Evolutionary conservation across 2,113 vertebrate species (phyloP), one percentile per base, ranked within the genome.

Genomic region (Periophthalmodon schlosseri): DNA sequence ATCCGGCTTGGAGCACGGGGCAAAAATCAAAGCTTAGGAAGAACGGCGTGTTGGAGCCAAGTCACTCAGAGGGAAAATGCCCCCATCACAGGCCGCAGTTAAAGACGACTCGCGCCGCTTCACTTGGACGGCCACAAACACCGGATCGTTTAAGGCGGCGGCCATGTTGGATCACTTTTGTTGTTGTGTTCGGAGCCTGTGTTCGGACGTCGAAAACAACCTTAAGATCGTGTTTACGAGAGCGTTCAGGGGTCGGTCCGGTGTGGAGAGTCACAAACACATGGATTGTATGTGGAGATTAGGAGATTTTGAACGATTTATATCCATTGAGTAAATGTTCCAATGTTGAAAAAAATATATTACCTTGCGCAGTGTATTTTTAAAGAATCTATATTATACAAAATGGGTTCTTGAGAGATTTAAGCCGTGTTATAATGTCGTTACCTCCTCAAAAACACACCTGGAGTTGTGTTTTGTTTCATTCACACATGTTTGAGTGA

Each of bases 41-140:
- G 46, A 73, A 74, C 74, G 76, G 66, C 5, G 39, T 68, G 63
- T 75, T 76, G 69, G 20, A 20, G 78, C 56, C 58, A 16, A 72
- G 75, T 85, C 82, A 83, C 72, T 85, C 76, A 78, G 18, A 71
- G 74, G 78, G 79, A 86, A 86, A 90, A 82, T 73, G 86, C 78
- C 76, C 28, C 88, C 79, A 85, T 88, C 83, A 81, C 68, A 68
- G 78, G 80, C 75, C 64, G 68, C 70, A 78, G 86, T 82, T 81
- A 81, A 64, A 70, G 34, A 68, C 49, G 72, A 86, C 82, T 82
- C 83, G 84, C 76, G 74, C 78, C 81, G 83, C 60, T 86, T 86
- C 72, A 72, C 82, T 83, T 78, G 77, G 68, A 68, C 82, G 65
- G 56, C 49, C 36, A 21, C 70, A 77, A 76, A 83, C 63, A 72